These are phyloP conservation scores for Perodicticus potto DNA, from an alignment of 2,797 vertebrate genomes.

Conservation along the genomic window DNA sequence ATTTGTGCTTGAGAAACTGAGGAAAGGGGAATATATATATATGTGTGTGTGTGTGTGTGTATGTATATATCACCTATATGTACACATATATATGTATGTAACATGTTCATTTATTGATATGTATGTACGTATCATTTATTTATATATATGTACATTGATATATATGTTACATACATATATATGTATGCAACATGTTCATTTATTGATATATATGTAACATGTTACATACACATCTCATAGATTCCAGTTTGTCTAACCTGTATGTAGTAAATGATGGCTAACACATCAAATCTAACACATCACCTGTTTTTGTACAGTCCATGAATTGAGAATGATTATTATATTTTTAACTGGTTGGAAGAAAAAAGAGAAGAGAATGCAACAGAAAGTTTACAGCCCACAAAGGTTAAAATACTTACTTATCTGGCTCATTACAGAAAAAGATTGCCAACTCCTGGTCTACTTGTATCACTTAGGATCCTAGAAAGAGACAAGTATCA, in stretches of 20 bases:
- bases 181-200: no score
- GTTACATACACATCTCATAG: not conserved
- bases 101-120: no score
- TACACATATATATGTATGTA: no score
- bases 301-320: not conserved
- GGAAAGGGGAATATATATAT: not conserved
- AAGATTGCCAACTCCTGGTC: not conserved
- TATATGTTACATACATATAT: not conserved
- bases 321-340: not conserved
- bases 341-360: not conserved
- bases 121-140: no score
- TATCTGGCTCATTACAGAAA: not conserved
- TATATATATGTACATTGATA: no score
- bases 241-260: not conserved
- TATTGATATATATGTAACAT: no score
- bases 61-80: no score
- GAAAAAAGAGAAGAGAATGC: not conserved
- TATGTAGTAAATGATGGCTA: not conserved
- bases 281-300: not conserved
- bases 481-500: not conserved
- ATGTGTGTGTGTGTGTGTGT: no score
- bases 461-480: not conserved
- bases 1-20: not conserved
- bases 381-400: not conserved
- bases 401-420: slow-evolving; percentile 3